These are phyloP conservation scores for Moxostoma hubbsi DNA, from an alignment of 2,797 vertebrate species.

Conservation along the genomic window DNA sequence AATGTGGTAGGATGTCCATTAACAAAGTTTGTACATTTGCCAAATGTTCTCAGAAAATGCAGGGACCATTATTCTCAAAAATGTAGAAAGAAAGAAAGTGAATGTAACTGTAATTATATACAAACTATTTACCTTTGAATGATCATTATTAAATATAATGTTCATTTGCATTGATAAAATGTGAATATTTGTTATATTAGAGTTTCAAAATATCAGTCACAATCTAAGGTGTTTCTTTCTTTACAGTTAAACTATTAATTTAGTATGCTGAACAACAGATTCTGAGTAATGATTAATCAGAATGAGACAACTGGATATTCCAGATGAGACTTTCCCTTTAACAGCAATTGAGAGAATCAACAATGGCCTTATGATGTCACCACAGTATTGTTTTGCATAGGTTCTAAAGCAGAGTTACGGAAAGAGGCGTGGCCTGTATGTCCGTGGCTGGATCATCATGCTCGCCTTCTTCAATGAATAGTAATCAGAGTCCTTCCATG, in stretches of 20 bases:
- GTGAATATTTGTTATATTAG: too few relatives aligned
- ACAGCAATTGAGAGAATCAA: neutral
- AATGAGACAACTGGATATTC: neutral
- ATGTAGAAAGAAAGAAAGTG: neutral
- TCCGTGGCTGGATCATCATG: conserved; percentile 78
- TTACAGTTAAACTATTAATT: neutral
- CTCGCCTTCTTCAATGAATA: conserved; percentile 76
- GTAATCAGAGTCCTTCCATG: conserved; percentile 78
- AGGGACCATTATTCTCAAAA: too few relatives aligned
- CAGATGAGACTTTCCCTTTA: conserved; percentile 17
- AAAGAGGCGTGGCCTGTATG: conserved; percentile 67
- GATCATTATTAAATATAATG: neutral
- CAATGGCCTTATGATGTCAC: conserved; percentile 1
- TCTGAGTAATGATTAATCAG: neutral
- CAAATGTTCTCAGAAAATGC: neutral
- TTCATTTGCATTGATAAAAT: too few relatives aligned
- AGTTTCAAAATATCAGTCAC: neutral
- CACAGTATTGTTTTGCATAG: neutral
- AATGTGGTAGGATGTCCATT: neutral
- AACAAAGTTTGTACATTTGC: neutral
- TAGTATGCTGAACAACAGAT: neutral
- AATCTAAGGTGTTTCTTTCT: neutral
- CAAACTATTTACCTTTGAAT: neutral
- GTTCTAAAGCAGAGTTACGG: conserved; percentile 58
- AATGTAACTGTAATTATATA: too few relatives aligned